Conservation (phyloP, 23 tunicate species). For the Clavelina lepadiformis region DNA sequence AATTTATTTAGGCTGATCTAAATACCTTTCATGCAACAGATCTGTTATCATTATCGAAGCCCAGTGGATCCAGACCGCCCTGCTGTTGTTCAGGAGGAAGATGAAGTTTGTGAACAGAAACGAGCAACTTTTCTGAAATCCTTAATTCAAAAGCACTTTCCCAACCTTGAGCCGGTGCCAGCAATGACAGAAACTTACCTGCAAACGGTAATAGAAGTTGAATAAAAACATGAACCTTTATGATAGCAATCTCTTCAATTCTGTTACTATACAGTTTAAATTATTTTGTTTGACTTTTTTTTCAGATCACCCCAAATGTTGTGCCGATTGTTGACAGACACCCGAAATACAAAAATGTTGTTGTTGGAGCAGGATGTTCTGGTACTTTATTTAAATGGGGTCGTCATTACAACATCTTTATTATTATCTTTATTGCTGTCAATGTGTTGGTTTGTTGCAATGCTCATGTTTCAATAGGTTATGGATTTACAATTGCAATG, state of each 20-base stretch:
- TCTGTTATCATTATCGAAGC: slow-evolving; percentile 49
- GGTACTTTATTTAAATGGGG: slow-evolving; percentile 4
- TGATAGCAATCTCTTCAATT: too few species aligned
- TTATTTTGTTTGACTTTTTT: neutral
- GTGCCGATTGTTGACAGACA: slow-evolving; percentile 16
- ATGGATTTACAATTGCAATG: slow-evolving; percentile 11
- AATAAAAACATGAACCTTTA: too few species aligned
- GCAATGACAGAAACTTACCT: slow-evolving; percentile 32
- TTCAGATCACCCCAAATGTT: slow-evolving; percentile 21
- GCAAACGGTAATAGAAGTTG: slow-evolving; percentile 38
- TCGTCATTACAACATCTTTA: too few species aligned
- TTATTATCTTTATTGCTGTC: too few species aligned
- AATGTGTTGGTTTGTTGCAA: too few species aligned
- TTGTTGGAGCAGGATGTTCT: slow-evolving; percentile 31
- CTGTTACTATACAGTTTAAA: neutral
- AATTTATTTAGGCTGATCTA: neutral
- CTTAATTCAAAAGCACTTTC: slow-evolving; percentile 26
- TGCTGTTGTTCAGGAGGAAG: neutral
- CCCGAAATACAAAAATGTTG: slow-evolving; percentile 18
- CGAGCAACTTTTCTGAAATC: slow-evolving; percentile 19
- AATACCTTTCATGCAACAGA: slow-evolving; percentile 10
- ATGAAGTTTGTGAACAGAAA: slow-evolving; percentile 5
- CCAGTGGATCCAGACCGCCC: slow-evolving; percentile 54
- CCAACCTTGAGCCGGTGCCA: slow-evolving; percentile 28
- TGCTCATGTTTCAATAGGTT: too few species aligned